phyloP scores from a whole-genome alignment of 1,140 invertebrate genomes.

The Zaprionus ornatus region DNA sequence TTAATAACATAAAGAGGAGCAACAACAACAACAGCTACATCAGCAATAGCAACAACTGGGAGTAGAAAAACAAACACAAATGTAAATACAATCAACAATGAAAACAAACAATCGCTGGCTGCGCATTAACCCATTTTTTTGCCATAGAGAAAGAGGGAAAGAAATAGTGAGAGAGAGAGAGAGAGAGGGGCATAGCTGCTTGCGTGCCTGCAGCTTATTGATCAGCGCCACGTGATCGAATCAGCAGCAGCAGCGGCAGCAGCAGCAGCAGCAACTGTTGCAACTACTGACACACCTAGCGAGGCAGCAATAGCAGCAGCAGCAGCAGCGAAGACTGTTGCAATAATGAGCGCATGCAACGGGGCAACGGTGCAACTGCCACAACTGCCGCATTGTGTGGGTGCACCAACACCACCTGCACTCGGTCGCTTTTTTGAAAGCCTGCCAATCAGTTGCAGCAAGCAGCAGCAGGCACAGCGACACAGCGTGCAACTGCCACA shows the following conservation, averaged over 20 bases:
- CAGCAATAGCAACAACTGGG: conserved; percentile 12
- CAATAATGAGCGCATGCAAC: conserved; percentile 22
- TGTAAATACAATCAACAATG: conserved; percentile 68
- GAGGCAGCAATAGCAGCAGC: not conserved
- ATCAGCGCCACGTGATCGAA: conserved; percentile 72
- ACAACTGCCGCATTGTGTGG: conserved; percentile 66
- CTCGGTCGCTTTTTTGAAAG: conserved; percentile 61
- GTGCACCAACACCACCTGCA: conserved; percentile 70
- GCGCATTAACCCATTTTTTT: conserved; percentile 74
- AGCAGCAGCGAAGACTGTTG: conserved; percentile 15
- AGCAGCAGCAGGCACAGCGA: conserved; percentile 31
- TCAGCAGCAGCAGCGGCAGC: conserved; percentile 43
- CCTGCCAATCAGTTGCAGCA: conserved; percentile 67
- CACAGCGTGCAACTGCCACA: conserved; percentile 63
- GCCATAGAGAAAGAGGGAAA: conserved; percentile 17
- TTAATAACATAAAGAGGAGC: conserved; percentile 31
- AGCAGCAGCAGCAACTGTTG: conserved; percentile 52
- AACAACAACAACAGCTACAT: conserved; percentile 18
- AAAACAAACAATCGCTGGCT: conserved; percentile 59
- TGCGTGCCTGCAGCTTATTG: conserved; percentile 74
- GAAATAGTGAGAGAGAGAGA: not conserved
- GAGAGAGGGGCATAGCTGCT: conserved; percentile 24
- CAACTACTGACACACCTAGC: conserved; percentile 73
- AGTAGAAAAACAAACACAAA: conserved; percentile 26
- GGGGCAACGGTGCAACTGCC: conserved; percentile 32